Percentiles rank a stretch among this genome's conserved stretches.
Evolutionary conservation across 2,888 invertebrate species (phyloP).

Genomic region (Drosophila maculinotata): DNA sequence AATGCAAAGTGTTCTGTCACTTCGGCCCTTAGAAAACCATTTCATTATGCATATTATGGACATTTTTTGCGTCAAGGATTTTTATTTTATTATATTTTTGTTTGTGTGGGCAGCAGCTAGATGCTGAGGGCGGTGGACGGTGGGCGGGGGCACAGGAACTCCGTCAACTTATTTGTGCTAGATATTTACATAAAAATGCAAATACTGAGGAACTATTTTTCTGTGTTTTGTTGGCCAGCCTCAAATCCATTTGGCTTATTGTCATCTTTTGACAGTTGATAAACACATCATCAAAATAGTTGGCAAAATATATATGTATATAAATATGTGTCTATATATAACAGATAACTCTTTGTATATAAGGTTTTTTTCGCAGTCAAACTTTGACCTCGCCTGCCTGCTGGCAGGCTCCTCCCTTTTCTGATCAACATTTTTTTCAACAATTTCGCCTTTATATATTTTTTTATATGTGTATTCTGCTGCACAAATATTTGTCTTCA

Average conservation of each 20-base stretch:
- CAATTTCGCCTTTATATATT: slow-evolving; percentile 36
- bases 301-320: slow-evolving; percentile 8
- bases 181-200: slow-evolving; percentile 60
- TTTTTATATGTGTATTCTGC: slow-evolving; percentile 19
- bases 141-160: not conserved
- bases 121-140: not conserved
- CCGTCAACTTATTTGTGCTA: slow-evolving; percentile 41
- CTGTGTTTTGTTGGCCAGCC: slow-evolving; percentile 21
- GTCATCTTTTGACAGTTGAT: slow-evolving; percentile 60
- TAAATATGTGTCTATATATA: slow-evolving; percentile 8
- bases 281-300: slow-evolving; percentile 61
- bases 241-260: slow-evolving; percentile 63
- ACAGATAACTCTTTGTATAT: not conserved
- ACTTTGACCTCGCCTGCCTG: slow-evolving; percentile 21
- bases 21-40: slow-evolving; percentile 54
- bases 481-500: slow-evolving; percentile 60
- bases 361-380: slow-evolving; percentile 1
- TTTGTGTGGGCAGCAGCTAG: not conserved
- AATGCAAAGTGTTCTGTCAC: slow-evolving; percentile 53
- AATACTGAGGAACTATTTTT: slow-evolving; percentile 47
- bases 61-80: slow-evolving; percentile 36
- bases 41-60: slow-evolving; percentile 71
- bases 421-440: slow-evolving; percentile 64
- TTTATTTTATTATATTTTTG: slow-evolving; percentile 7
- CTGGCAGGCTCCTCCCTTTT: slow-evolving; percentile 44